Evolutionary conservation across 1,140 invertebrate species (phyloP), one percentile per base, ranked within the genome.

Genomic region (Leptonema lineaticorne): DNA sequence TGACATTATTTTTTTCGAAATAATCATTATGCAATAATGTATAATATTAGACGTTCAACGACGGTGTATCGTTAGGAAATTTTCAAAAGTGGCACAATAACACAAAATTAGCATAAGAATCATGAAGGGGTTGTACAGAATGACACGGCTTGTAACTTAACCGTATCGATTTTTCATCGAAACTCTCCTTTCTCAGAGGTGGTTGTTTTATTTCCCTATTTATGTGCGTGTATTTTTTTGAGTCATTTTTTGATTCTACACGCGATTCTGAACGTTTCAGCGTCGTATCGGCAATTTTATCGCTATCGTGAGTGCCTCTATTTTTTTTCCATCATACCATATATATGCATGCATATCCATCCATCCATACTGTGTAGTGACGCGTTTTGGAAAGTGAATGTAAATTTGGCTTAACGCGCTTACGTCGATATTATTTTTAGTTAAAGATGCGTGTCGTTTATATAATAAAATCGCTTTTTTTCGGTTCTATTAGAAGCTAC

Each of bases 351-450:
- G 18, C 16, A 48, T n/a, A 20, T 48, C 4, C 45, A 48, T 48
- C 5, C 24, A 22, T 20, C 11, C 4, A 20, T 53, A 26, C 5
- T 53, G 5, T 20, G 16, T 53, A 22, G 30, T 37, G 14, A 14
- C 30, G 7, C n/a, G 14, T 37, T 53, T 16, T 53, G 24, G 48
- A 20, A 20, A 20, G 48, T 53, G 48, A 53, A 18, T 16, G 48
- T 26, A 53, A 53, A 18, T 53, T 53, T 18, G 24, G 11, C 24
- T 26, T 26, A 18, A 26, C 16, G 48, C 48, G 48, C 48, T 53
- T 26, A 53, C 48, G 48, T 53, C 48, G 18, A 53, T 53, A 53
- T 9, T 53, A 53, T 53, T 53, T 53, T 53, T 53, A 53, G 20
- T 20, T 16, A 16, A 41, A 41, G 37, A 26, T 53, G 48, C 18